phyloP scores from a whole-genome alignment of 2,797 vertebrate genomes.

The Telmatherina bonti region DNA sequence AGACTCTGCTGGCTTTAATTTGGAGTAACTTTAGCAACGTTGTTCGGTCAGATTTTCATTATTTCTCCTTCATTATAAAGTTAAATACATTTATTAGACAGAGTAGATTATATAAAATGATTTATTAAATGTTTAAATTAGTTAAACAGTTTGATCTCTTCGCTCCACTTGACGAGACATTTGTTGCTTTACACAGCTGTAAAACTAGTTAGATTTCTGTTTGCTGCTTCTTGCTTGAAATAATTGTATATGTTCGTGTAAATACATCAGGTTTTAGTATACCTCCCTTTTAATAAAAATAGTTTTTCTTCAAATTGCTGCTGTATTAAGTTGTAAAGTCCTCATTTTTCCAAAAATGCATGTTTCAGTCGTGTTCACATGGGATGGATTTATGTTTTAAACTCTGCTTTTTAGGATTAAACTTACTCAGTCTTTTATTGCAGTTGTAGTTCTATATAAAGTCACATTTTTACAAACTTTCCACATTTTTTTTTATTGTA shows the following conservation, averaged over 20 bases:
- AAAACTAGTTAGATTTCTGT: not conserved
- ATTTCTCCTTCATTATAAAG: too few species aligned
- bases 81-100: too few species aligned
- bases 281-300: not conserved
- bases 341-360: not conserved
- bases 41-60: too few species aligned
- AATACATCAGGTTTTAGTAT: not conserved
- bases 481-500: constrained; percentile 41
- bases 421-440: not conserved
- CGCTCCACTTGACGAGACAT: not conserved
- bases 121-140: too few species aligned
- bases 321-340: not conserved
- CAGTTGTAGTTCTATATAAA: not conserved
- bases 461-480: not conserved
- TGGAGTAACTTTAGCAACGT: too few species aligned
- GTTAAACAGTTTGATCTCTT: not conserved
- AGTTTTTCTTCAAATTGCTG: too few species aligned
- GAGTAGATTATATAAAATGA: too few species aligned
- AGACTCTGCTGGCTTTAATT: too few species aligned
- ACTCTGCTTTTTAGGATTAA: not conserved
- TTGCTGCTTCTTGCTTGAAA: not conserved
- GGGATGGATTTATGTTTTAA: not conserved
- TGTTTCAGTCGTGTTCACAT: not conserved
- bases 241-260: too few species aligned
- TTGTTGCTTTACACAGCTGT: not conserved